These are phyloP conservation scores for Oxytorus armatus DNA, from an alignment of 2,888 invertebrate species.

Conservation along the genomic window DNA sequence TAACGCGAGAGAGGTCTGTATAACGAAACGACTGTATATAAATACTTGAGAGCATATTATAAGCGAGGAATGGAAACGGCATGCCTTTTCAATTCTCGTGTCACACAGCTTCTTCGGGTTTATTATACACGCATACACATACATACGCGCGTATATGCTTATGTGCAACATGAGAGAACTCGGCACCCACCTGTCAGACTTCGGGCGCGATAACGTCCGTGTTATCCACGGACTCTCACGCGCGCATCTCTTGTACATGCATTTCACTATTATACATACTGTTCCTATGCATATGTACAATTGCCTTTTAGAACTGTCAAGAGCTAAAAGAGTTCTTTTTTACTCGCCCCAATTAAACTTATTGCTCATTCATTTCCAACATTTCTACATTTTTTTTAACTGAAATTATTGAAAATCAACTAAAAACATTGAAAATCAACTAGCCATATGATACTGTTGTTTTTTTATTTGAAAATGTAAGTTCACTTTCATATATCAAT, in stretches of 20 bases:
- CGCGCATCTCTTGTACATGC: slow-evolving; percentile 53
- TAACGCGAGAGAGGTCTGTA: slow-evolving; percentile 40
- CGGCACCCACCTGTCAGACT: slow-evolving; percentile 48
- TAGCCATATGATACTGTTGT: too few species aligned
- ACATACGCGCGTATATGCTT: too few species aligned
- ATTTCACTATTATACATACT: slow-evolving; percentile 43
- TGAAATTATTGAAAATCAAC: too few species aligned
- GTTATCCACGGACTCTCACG: slow-evolving; percentile 55
- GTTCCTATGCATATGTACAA: too few species aligned
- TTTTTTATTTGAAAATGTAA: too few species aligned
- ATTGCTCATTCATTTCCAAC: too few species aligned
- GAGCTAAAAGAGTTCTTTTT: too few species aligned
- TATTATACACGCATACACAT: background rate
- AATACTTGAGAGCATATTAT: slow-evolving; percentile 32
- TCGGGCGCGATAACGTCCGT: slow-evolving; percentile 55
- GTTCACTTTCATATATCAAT: too few species aligned
- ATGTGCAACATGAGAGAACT: slow-evolving; percentile 56
- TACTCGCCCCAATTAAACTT: too few species aligned
- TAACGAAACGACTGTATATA: slow-evolving; percentile 41
- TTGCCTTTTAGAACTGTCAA: too few species aligned
- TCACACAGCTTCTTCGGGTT: slow-evolving; percentile 39
- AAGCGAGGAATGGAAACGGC: slow-evolving; percentile 19
- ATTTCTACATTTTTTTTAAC: too few species aligned
- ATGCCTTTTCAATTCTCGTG: slow-evolving; percentile 48
- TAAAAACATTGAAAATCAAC: too few species aligned